Evolutionary conservation across 2,113 vertebrate genomes (phyloP).

Genomic region (Protobothrops mucrosquamatus): DNA sequence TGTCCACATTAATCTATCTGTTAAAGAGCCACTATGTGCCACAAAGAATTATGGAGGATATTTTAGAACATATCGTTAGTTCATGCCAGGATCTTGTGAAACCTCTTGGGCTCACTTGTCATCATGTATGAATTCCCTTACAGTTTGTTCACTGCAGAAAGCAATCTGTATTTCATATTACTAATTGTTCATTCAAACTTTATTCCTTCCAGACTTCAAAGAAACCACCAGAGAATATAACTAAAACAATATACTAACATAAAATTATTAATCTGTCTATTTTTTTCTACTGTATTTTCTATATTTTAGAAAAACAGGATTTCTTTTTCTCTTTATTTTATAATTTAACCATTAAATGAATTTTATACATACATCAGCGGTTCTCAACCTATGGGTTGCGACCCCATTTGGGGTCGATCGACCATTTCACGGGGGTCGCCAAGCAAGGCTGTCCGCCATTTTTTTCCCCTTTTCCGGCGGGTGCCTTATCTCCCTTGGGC

Average conservation of each 20-base stretch:
- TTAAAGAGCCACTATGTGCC: neutral
- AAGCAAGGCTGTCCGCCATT: too few species aligned
- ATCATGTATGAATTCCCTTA: neutral
- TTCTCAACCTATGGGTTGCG: too few species aligned
- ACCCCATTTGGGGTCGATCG: too few species aligned
- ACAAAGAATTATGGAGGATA: neutral
- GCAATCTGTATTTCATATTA: neutral
- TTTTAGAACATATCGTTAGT: neutral
- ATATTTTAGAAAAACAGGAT: neutral
- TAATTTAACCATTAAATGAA: neutral
- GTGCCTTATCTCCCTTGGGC: too few species aligned
- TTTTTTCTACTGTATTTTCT: neutral
- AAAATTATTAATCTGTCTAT: neutral
- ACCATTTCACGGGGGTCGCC: too few species aligned
- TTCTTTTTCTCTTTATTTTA: neutral
- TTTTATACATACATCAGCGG: neutral
- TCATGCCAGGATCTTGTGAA: neutral
- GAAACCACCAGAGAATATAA: neutral
- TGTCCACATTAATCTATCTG: neutral
- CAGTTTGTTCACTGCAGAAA: neutral
- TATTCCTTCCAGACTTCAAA: neutral
- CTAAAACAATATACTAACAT: neutral
- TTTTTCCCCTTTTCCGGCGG: too few species aligned
- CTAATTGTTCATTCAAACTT: neutral
- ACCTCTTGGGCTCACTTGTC: neutral